These are phyloP conservation scores for Drosophila multiciliata DNA, from an alignment of 2,888 invertebrate genomes.

Conservation along the genomic window DNA sequence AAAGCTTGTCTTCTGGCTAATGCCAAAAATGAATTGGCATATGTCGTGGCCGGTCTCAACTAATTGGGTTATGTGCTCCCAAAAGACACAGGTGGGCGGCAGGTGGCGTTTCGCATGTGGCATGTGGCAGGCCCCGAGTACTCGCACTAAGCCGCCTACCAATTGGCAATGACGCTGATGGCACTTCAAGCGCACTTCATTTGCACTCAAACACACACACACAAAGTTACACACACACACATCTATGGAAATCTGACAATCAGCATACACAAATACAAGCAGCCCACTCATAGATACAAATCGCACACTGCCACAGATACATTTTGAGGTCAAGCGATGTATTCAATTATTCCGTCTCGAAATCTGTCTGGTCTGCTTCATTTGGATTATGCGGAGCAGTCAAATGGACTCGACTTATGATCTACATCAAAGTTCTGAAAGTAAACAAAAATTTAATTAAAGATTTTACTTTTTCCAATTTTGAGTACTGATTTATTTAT, in stretches of 20 bases:
- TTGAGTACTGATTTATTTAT: background rate
- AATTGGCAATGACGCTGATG: slow-evolving; percentile 65
- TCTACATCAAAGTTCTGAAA: background rate
- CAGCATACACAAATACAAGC: slow-evolving; percentile 20
- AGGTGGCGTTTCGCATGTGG: slow-evolving; percentile 5
- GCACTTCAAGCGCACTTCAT: slow-evolving; percentile 67
- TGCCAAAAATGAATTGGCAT: slow-evolving; percentile 65
- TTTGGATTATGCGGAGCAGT: slow-evolving; percentile 42
- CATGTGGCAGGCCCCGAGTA: slow-evolving; percentile 14
- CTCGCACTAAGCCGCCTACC: slow-evolving; percentile 29
- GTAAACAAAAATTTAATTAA: background rate
- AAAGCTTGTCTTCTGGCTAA: slow-evolving; percentile 20
- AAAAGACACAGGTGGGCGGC: slow-evolving; percentile 44
- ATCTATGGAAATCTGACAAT: slow-evolving; percentile 12
- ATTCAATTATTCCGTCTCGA: slow-evolving; percentile 22
- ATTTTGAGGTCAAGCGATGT: slow-evolving; percentile 33
- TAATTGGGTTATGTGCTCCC: slow-evolving; percentile 72
- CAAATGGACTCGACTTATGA: background rate
- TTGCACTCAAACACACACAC: slow-evolving; percentile 36
- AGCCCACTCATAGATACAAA: slow-evolving; percentile 44
- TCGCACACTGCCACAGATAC: slow-evolving; percentile 51
- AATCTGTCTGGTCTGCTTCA: slow-evolving; percentile 24
- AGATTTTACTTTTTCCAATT: background rate
- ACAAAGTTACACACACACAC: slow-evolving; percentile 4
- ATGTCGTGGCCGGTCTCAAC: slow-evolving; percentile 58